Evolutionary conservation across 2,797 vertebrate genomes (phyloP), one percentile per base, ranked within the genome.

Genomic region (Microhierax caerulescens): DNA sequence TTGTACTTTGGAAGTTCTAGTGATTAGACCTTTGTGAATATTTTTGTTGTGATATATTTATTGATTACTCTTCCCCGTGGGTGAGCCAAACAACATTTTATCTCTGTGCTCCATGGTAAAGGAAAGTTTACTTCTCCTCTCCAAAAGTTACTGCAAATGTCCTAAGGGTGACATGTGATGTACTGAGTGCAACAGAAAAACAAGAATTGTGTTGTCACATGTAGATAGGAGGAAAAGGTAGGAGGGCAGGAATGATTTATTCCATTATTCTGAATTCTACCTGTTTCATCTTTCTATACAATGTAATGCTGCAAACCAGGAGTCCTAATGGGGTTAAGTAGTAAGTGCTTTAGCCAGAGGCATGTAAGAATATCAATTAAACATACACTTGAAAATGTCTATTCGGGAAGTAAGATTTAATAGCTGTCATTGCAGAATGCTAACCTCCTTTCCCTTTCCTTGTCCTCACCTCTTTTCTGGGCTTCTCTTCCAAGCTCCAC

Each of bases 281-380:
- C 61, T 64, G 45, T 95, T 96, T 87, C 45, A 39, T 85, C 57
- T 91, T 85, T 80, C 27, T 45, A 53, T 82, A 41, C 72, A 77
- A 45, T 51, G 24, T 88, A 86, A 67, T 80, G 54, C 84, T 89
- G 53, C 92, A 92, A 93, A 77, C 27, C 28, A 65, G 76, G 50
- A 90, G 47, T 91, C 48, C 45, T 95, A 59, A 72, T 69, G 80
- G 90, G 97, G 69, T 77, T 67, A 75, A 93, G 56, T 39, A 86
- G 51, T 88, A 70, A 92, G 84, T 92, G 70, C 81, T 70, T 43
- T 92, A 91, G 88, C 90, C 9, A 2, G 86, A 95, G 69, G 79
- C 84, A 78, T 24, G 21, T 73, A 68, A 63, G 68, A 83, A 81
- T 94, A 90, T 93, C 79, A 95, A 73, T 96, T 96, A 93, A 96